Conservation (phyloP, 1,140 invertebrate genomes). For the Hirudo medicinalis region DNA sequence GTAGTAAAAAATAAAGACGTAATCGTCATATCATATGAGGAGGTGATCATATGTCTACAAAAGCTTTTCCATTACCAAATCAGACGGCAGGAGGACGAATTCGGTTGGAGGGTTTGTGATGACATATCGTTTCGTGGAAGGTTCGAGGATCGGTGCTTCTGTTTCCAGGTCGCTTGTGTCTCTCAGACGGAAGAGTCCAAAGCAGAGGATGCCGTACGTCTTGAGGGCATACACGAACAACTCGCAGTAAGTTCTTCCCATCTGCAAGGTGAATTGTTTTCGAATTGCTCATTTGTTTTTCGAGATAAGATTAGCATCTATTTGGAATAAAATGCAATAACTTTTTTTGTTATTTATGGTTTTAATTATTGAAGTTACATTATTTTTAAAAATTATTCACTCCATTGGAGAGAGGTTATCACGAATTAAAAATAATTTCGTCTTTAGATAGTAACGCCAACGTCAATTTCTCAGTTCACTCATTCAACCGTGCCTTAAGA, state of each 20-base stretch:
- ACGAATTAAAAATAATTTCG: neutral
- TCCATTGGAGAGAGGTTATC: neutral
- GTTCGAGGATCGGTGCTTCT: conserved; percentile 25
- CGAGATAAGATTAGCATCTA: neutral
- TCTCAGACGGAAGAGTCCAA: conserved; percentile 79
- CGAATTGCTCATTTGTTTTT: conserved; percentile 19
- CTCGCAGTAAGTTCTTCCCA: conserved; percentile 49
- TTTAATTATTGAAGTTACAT: neutral
- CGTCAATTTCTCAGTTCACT: neutral
- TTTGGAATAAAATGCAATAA: neutral
- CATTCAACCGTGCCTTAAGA: neutral
- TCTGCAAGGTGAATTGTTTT: conserved; percentile 30
- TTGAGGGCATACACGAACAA: conserved; percentile 90
- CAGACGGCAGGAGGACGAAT: conserved; percentile 83
- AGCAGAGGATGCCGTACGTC: conserved; percentile 96
- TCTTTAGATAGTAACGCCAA: neutral
- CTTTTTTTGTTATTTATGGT: neutral
- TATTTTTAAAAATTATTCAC: neutral
- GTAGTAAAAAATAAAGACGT: too few species aligned
- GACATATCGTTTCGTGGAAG: conserved; percentile 94
- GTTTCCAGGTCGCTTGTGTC: conserved; percentile 26
- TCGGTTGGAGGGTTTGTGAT: conserved; percentile 98
- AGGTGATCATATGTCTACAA: too few species aligned
- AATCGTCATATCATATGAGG: too few species aligned
- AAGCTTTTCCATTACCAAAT: conserved; percentile 58